Conservation (phyloP, 2,113 vertebrate genomes). For the Toxostoma redivivum region DNA sequence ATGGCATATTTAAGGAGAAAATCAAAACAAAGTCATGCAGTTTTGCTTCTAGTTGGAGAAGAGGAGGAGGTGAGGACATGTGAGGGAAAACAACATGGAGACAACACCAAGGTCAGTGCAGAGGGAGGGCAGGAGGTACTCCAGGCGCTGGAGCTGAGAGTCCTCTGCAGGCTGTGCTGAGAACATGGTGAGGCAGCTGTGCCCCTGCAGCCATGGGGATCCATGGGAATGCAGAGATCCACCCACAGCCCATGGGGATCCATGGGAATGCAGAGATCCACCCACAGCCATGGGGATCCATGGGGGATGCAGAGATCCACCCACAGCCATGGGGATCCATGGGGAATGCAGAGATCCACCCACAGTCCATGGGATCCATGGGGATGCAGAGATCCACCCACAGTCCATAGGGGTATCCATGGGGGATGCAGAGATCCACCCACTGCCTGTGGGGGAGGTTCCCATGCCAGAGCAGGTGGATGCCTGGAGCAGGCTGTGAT, state of each 20-base stretch:
- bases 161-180: neutral
- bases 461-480: fast-evolving
- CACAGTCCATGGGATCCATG: neutral
- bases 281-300: neutral
- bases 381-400: neutral
- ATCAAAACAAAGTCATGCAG: neutral
- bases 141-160: fast-evolving
- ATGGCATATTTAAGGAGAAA: neutral
- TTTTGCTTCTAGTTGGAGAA: neutral
- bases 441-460: too few relatives aligned
- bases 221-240: neutral
- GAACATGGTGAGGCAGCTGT: neutral
- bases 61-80: neutral
- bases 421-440: neutral
- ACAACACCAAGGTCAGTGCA: neutral
- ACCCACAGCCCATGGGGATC: neutral
- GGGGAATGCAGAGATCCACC: neutral
- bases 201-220: neutral
- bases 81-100: neutral
- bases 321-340: fast-evolving
- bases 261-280: neutral
- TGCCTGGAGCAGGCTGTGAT: neutral
- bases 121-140: neutral
- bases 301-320: neutral
- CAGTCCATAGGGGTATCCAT: neutral